These are phyloP conservation scores for Dermolepida albohirtum DNA, from an alignment of 2,888 invertebrate genomes.

Conservation along the genomic window DNA sequence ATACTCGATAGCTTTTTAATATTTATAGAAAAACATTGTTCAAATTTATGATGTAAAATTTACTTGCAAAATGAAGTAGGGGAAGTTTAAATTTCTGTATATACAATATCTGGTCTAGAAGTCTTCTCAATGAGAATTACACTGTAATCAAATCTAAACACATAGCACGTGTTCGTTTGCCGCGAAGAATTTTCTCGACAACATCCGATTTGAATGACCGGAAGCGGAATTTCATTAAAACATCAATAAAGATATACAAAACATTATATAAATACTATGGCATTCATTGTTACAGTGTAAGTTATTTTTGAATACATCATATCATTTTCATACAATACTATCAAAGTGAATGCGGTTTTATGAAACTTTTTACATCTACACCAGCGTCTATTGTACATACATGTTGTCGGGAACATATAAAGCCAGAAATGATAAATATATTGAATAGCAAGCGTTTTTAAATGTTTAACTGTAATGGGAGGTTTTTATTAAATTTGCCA, in stretches of 20 bases:
- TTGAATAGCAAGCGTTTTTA: no score
- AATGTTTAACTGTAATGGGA: no score
- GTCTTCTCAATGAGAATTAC: conserved; percentile 3
- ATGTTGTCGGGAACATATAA: no score
- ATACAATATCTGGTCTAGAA: conserved; percentile 20
- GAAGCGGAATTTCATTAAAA: conserved; percentile 28
- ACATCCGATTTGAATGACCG: conserved; percentile 28
- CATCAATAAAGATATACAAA: background rate
- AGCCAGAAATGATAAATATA: no score
- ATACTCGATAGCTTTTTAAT: no score
- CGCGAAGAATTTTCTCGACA: conserved; percentile 22
- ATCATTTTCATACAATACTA: conserved; percentile 20
- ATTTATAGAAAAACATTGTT: no score
- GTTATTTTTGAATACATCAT: conserved; percentile 4
- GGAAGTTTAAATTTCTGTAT: conserved; percentile 7
- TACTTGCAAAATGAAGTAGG: background rate
- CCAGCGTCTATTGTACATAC: no score
- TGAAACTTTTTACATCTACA: background rate
- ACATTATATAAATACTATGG: no score
- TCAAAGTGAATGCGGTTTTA: background rate
- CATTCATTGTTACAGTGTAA: conserved; percentile 8
- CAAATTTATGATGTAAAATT: no score
- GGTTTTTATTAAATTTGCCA: no score
- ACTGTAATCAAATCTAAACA: conserved; percentile 18
- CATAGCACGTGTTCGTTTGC: conserved; percentile 21